These are phyloP conservation scores for Drosophila busckii DNA, from an alignment of 1,140 invertebrate species.

Conservation along the genomic window DNA sequence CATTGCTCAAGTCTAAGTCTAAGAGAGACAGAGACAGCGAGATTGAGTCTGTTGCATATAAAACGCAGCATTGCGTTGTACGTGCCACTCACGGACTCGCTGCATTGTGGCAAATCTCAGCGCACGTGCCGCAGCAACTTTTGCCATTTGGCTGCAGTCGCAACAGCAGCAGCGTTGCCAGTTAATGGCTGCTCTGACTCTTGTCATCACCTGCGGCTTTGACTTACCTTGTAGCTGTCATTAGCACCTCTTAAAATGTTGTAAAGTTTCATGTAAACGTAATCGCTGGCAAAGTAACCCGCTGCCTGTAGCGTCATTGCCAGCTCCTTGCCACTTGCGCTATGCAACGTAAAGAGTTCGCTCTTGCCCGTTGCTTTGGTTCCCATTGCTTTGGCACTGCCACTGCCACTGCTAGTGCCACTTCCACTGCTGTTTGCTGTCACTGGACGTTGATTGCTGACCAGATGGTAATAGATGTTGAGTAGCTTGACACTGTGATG, in stretches of 20 bases:
- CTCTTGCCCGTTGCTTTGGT: slow-evolving; percentile 80
- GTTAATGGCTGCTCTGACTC: slow-evolving; percentile 48
- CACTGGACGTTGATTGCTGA: slow-evolving; percentile 82
- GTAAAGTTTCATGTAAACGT: slow-evolving; percentile 88
- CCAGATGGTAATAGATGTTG: slow-evolving; percentile 86
- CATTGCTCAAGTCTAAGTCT: too few relatives aligned
- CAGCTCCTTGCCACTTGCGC: slow-evolving; percentile 43
- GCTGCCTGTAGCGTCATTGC: slow-evolving; percentile 73
- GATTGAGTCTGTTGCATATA: slow-evolving; percentile 67
- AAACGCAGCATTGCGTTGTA: slow-evolving; percentile 65
- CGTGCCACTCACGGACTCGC: slow-evolving; percentile 36
- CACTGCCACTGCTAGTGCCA: too few relatives aligned
- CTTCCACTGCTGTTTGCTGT: slow-evolving; percentile 16
- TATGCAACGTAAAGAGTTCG: slow-evolving; percentile 59
- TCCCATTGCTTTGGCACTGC: too few relatives aligned
- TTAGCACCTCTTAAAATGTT: slow-evolving; percentile 86
- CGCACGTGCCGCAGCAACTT: slow-evolving; percentile 62
- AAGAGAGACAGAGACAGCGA: too few relatives aligned
- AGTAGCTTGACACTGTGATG: slow-evolving; percentile 84
- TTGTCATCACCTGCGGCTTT: slow-evolving; percentile 28
- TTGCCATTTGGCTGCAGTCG: slow-evolving; percentile 63
- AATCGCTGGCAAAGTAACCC: slow-evolving; percentile 83
- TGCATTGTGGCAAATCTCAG: slow-evolving; percentile 56
- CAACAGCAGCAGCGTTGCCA: slow-evolving; percentile 30
- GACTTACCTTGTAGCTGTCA: slow-evolving; percentile 86